These are phyloP conservation scores for Sebastes alutus DNA, from an alignment of 2,797 vertebrate genomes.

Conservation along the genomic window DNA sequence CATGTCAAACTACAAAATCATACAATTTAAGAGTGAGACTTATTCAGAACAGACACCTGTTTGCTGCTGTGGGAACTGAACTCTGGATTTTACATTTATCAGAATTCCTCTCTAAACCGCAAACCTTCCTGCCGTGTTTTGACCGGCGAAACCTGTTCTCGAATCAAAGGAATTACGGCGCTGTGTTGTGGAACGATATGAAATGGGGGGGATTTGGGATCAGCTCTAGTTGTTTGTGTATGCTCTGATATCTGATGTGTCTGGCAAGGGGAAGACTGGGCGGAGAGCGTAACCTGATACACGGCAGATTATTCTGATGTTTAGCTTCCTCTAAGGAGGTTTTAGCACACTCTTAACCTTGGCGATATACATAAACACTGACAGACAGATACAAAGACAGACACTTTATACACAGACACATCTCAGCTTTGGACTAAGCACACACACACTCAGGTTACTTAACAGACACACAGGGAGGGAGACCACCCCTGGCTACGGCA, in stretches of 20 bases:
- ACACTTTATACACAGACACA: constrained; percentile 8
- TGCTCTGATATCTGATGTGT: constrained; percentile 20
- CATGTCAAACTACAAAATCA: neutral
- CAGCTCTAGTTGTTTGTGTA: constrained; percentile 31
- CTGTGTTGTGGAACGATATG: neutral
- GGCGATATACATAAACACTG: constrained; percentile 33
- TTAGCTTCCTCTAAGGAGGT: constrained; percentile 22
- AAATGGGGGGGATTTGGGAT: neutral
- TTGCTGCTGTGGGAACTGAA: constrained; percentile 12
- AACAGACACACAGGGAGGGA: constrained; percentile 9
- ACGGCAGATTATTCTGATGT: constrained; percentile 40
- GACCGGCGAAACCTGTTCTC: constrained; percentile 1
- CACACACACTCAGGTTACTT: constrained; percentile 26
- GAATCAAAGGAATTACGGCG: constrained; percentile 2
- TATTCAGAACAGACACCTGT: neutral
- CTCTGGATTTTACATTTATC: neutral
- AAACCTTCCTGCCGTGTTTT: constrained; percentile 4
- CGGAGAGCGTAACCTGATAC: constrained; percentile 43
- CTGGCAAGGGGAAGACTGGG: constrained; percentile 7
- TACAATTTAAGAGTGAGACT: neutral
- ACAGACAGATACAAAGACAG: neutral
- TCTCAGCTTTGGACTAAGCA: constrained; percentile 1
- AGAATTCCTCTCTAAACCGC: neutral
- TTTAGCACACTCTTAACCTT: constrained; percentile 7
- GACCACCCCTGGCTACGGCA: constrained; percentile 58